Conservation (phyloP, 2,888 invertebrate genomes). For the Stenurella melanura region DNA sequence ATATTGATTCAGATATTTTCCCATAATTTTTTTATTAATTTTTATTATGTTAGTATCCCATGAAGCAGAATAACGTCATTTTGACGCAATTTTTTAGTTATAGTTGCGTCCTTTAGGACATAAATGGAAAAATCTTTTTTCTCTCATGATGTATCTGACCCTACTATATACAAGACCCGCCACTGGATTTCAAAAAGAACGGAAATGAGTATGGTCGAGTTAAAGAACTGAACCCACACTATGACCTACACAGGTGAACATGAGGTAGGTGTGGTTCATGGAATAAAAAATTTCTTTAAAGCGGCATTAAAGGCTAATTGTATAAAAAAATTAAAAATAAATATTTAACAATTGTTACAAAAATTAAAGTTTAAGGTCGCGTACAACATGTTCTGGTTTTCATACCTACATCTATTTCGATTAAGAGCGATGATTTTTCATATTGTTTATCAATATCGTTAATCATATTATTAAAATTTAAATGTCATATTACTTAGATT, state of each 20-base stretch:
- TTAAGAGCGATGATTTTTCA: constrained; percentile 12
- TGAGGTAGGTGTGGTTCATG: constrained; percentile 23
- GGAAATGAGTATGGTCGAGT: constrained; percentile 27
- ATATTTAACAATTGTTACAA: constrained; percentile 36
- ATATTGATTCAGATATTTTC: too few species aligned
- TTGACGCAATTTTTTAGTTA: too few species aligned
- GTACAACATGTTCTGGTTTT: constrained; percentile 7
- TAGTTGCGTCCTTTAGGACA: too few species aligned
- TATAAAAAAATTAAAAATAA: constrained; percentile 27
- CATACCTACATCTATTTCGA: constrained; percentile 3
- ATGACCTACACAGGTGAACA: constrained; percentile 39
- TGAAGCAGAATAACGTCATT: too few species aligned
- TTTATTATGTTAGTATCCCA: too few species aligned
- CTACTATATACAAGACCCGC: background rate
- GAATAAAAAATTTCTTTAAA: constrained; percentile 25
- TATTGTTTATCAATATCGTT: constrained; percentile 18
- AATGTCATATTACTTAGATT: constrained; percentile 8
- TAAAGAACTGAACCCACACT: constrained; percentile 25
- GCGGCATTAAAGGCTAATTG: constrained; percentile 27
- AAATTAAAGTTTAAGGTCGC: constrained; percentile 36
- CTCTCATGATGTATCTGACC: too few species aligned
- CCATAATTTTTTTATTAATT: too few species aligned
- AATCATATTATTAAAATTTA: constrained; percentile 17
- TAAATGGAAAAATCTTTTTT: too few species aligned
- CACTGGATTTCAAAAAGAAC: constrained; percentile 8